Conservation (phyloP, 2,113 vertebrate species). For the Sapajus apella region DNA sequence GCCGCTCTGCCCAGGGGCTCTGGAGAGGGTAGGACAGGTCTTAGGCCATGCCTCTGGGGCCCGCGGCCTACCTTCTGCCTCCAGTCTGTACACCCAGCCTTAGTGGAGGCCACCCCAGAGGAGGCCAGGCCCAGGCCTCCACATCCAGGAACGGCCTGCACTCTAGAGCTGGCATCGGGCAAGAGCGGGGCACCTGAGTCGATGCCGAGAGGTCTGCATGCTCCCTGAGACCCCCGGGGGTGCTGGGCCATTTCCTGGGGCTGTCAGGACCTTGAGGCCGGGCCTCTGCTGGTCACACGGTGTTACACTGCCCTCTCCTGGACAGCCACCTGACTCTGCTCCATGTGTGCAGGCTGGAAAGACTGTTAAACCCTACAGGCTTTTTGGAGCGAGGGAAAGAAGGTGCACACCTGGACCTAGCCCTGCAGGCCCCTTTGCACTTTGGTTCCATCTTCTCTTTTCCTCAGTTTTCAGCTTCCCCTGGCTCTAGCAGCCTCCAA, state of each 20-base stretch:
- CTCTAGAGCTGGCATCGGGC: background rate
- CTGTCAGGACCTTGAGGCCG: rapidly evolving
- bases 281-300: rapidly evolving
- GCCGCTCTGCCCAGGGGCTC: background rate
- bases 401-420: background rate
- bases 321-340: background rate
- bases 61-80: background rate
- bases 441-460: rapidly evolving
- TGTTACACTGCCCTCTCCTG: slow-evolving; percentile 65
- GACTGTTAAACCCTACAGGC: background rate
- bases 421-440: too few species aligned
- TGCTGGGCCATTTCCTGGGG: background rate
- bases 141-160: background rate
- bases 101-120: background rate
- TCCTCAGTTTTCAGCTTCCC: background rate
- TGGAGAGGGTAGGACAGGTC: too few species aligned
- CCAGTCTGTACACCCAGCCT: background rate
- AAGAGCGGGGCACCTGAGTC: background rate
- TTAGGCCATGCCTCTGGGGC: background rate
- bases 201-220: too few species aligned
- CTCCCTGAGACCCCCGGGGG: background rate
- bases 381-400: background rate
- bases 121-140: background rate
- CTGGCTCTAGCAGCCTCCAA: background rate
- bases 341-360: rapidly evolving